These are phyloP conservation scores for Hassar affinis DNA, from an alignment of 2,113 vertebrate species.

Conservation along the genomic window DNA sequence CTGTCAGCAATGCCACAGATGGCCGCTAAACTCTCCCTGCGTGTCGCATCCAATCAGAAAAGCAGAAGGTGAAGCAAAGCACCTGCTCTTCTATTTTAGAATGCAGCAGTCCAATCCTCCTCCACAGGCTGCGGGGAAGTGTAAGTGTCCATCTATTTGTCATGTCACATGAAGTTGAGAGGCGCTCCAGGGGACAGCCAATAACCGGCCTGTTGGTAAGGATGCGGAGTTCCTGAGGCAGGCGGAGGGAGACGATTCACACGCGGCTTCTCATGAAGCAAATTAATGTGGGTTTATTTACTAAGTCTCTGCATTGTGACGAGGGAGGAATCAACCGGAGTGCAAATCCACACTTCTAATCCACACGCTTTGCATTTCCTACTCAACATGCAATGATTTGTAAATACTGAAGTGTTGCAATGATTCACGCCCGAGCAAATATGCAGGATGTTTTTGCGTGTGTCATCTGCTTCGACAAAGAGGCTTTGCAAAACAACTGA, in stretches of 20 bases:
- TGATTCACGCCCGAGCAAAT: background rate
- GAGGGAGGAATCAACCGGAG: slow-evolving; percentile 43
- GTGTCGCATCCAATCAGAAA: slow-evolving; percentile 43
- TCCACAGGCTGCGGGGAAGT: slow-evolving; percentile 28
- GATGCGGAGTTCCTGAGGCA: slow-evolving; percentile 5
- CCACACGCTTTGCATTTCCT: slow-evolving; percentile 12
- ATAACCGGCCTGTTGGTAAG: slow-evolving; percentile 62
- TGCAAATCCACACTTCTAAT: slow-evolving; percentile 8
- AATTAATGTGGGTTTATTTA: slow-evolving; percentile 62
- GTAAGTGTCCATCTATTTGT: slow-evolving; percentile 61
- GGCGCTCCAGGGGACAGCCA: slow-evolving; percentile 56
- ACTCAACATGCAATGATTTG: background rate
- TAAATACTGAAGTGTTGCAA: background rate
- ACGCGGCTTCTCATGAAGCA: slow-evolving; percentile 53
- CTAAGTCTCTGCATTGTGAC: slow-evolving; percentile 54
- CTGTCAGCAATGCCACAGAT: slow-evolving; percentile 44
- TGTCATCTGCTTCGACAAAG: background rate
- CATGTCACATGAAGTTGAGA: slow-evolving; percentile 68
- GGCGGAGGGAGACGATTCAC: slow-evolving; percentile 31
- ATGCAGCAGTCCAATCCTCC: slow-evolving; percentile 41
- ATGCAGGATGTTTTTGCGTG: background rate
- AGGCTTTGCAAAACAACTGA: background rate
- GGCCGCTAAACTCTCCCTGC: slow-evolving; percentile 42
- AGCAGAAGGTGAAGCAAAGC: slow-evolving; percentile 22
- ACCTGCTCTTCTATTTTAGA: slow-evolving; percentile 44